Conservation (phyloP, 2,888 invertebrate genomes). For the Megamerina dolium region DNA sequence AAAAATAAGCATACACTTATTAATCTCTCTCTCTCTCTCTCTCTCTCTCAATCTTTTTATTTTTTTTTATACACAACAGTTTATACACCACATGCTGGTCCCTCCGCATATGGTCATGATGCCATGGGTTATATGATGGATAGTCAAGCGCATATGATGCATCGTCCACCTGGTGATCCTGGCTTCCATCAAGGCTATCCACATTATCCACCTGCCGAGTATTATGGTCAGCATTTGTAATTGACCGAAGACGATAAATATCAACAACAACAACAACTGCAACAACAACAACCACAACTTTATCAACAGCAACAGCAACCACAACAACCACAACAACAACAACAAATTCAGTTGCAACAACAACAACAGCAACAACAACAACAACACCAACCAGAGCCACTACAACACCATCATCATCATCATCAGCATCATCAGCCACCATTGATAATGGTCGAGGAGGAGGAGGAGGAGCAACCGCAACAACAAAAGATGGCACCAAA, state of each 20-base stretch:
- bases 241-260: constrained; percentile 36
- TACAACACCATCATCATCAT: too few relatives aligned
- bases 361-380: too few relatives aligned
- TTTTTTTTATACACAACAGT: too few relatives aligned
- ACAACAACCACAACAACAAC: too few relatives aligned
- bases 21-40: too few relatives aligned
- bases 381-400: too few relatives aligned
- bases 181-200: constrained; percentile 90
- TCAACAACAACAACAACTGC: constrained; percentile 7
- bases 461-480: too few relatives aligned
- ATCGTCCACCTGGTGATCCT: constrained; percentile 88
- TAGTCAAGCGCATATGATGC: constrained; percentile 92
- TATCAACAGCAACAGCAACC: constrained; percentile 9
- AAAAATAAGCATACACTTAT: too few relatives aligned
- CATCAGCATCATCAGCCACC: too few relatives aligned
- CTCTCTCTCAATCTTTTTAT: not conserved
- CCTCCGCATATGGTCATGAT: constrained; percentile 95
- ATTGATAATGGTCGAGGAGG: too few relatives aligned
- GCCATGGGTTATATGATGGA: constrained; percentile 98
- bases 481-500: constrained; percentile 3
- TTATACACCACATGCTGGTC: constrained; percentile 89
- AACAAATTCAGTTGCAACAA: too few relatives aligned
- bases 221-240: constrained; percentile 92
- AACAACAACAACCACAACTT: constrained; percentile 8
- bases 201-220: constrained; percentile 84